Base-by-base conservation (phyloP, 2,113 vertebrate genomes). In the Triplophysa siluroides region DNA sequence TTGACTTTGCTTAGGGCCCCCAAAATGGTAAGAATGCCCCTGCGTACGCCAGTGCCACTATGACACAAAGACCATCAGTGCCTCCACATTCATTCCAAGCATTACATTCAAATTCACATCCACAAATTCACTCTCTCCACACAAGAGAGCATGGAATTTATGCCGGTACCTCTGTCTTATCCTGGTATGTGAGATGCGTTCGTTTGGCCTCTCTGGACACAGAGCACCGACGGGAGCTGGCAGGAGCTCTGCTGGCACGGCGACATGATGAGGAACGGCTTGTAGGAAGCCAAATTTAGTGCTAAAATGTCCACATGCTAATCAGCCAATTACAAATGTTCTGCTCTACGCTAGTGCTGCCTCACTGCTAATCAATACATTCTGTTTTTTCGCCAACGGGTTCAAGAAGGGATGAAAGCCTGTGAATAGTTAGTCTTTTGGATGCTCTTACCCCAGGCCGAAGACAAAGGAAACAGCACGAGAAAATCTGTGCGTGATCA, bases 261-360 rank as follows among this genome's bases (percentile, higher is more conserved):
- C 54, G 45, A 50, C 61, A 1, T 24, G 58, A 84, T 89, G 90
- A 92, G 90, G 89, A 91, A 91, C 88, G 87, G 86, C 65, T 81
- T 19, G 86, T 85, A 86, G 82, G 81, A 81, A 83, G 87, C 87
- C 87, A 88, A 86, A 88, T 87, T 90, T 89, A 89, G 90, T 82
- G 86, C 90, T 90, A 90, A 93, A 91, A 89, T 83, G 87, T 88
- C 86, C 85, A 87, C 85, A 88, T 91, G 91, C 88, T 91, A 92
- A 93, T 91, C 88, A 90, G 88, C 88, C 89, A 91, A 93, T 93
- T 92, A 92, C 71, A 3, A 72, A 81, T 76, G 79, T 75, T 61
- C 64, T 41, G 79, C 58, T 78, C 52, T 67, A 81, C 64, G 45
- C 38, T 70, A 79, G 61, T 1, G 56, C 11, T 56, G 43, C 65